Evolutionary conservation across 2,888 invertebrate species (phyloP), one percentile per base, ranked within the genome.

Genomic region (Drosophila nr. perissopoda): DNA sequence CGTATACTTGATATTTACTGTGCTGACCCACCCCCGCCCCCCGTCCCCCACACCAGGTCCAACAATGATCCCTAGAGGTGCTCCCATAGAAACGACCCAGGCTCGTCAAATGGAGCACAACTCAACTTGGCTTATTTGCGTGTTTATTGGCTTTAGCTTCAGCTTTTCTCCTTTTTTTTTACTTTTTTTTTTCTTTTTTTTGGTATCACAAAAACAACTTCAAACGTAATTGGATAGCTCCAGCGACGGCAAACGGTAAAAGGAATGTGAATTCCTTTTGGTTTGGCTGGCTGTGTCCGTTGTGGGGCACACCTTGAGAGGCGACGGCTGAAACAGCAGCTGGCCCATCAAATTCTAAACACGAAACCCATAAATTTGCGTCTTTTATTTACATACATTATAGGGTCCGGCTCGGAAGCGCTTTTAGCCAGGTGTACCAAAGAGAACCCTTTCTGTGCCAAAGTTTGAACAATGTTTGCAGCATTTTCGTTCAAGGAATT

Each of bases 351-450:
- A 85, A 89, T 85, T 80, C 88, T 74, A 76, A 82, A 76, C 85
- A 89, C 85, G 85, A 89, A 85, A 72, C 85, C 88, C 88, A 85
- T 85, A 85, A 82, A 89, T 87, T 89, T 89, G 60, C 78, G 80
- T 77, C 84, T 84, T 87, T 80, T 89, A 85, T 89, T 89, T 89
- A 89, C 85, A 87, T 85, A 85, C 84, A 89, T 85, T 80, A 84
- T 68, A 69, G 76, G 76, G 68, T 49, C 54, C 70, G 56, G 48
- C 34, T 31, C 29, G 46, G 36, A 67, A 71, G 70, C 75, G 70
- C 70, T 63, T 79, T 70, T 65, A 53, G 27, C 49, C 56, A 21
- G 69, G 49, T 56, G 18, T 40, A 13, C 13, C n/a, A 42, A 57
- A 21, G 31, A 42, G 13, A 69, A 58, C 40, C 58, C 68, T 51